Base-by-base conservation (phyloP, 2,113 vertebrate genomes). In the Nestor notabilis region DNA sequence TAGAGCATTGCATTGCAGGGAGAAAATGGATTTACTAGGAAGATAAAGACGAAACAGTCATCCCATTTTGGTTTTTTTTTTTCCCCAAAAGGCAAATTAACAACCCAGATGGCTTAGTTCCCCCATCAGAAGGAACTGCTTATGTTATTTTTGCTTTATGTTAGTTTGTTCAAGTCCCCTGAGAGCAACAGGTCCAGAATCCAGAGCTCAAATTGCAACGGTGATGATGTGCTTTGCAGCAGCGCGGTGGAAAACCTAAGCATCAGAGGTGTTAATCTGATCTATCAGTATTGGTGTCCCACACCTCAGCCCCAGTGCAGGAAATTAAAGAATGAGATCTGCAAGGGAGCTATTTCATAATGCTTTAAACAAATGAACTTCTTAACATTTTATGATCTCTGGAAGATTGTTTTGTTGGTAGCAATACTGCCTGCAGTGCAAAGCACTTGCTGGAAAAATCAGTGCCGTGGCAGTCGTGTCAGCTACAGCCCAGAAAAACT, bases 281-380 rank as follows among this genome's bases (percentile, higher is more conserved):
- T 98, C 89, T 78, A 5, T 77, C 94, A 95, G 41, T 96, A 96
- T 93, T 95, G 97, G 94, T 97, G 97, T 96, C 95, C 94, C 95
- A 93, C 96, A 97, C 96, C 92, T 95, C 95, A 39, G 95, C 87
- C 77, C 88, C 28, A 1, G 35, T 68, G 96, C 97, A 97, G 97
- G 97, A 98, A 98, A 97, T 97, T 97, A 98, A 98, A 98, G 91
- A 87, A 90, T 31, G 93, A 95, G 91, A 95, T 96, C 95, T 95
- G 94, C 78, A 65, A 93, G 95, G 90, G 81, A 94, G 84, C 95
- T 93, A 31, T 97, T 97, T 96, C 96, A 97, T 97, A 95, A 96
- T 94, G 93, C 93, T 97, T 98, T 98, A 98, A 98, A 97, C 97
- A 98, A 97, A 97, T 95, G 97, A 97, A 96, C 97, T 97, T 93